phyloP scores from a whole-genome alignment of 2,113 vertebrate species.

The Perca fluviatilis region DNA sequence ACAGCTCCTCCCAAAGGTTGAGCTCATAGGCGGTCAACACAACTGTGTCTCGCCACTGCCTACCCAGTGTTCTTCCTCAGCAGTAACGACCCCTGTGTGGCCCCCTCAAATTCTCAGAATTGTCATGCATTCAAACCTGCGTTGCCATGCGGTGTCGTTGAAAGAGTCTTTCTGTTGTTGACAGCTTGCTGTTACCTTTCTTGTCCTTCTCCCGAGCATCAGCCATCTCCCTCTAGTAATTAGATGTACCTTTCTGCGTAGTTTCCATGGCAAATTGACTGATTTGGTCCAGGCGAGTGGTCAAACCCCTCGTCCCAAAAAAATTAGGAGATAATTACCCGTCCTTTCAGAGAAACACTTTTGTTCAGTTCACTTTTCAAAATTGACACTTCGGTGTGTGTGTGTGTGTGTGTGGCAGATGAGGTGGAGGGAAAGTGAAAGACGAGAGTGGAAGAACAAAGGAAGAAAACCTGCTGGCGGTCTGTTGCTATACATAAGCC shows the following conservation, averaged over 20 bases:
- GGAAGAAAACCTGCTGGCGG: constrained; percentile 58
- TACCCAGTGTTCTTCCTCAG: constrained; percentile 14
- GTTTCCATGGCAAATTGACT: constrained; percentile 52
- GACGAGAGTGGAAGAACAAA: constrained; percentile 57
- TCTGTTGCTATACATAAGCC: constrained; percentile 66
- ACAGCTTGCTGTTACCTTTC: constrained; percentile 21
- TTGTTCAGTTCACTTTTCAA: constrained; percentile 43
- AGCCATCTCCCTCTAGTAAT: constrained; percentile 35
- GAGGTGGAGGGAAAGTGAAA: constrained; percentile 43
- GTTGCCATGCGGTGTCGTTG: background rate
- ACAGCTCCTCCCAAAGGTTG: constrained; percentile 61
- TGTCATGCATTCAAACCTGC: constrained; percentile 23
- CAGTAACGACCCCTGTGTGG: constrained; percentile 50
- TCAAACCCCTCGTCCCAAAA: constrained; percentile 1
- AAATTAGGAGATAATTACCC: constrained; percentile 52
- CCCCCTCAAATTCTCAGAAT: constrained; percentile 27
- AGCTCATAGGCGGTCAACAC: constrained; percentile 59
- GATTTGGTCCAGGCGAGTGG: constrained; percentile 34
- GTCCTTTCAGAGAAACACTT: constrained; percentile 33
- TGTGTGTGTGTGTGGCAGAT: background rate
- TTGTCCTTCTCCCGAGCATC: background rate
- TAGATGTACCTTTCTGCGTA: constrained; percentile 35
- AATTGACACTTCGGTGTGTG: constrained; percentile 33
- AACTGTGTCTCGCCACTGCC: constrained; percentile 27
- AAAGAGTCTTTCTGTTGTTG: constrained; percentile 19